Evolutionary conservation across 2,888 invertebrate species (phyloP).

Genomic region (Criorhina ranunculi): DNA sequence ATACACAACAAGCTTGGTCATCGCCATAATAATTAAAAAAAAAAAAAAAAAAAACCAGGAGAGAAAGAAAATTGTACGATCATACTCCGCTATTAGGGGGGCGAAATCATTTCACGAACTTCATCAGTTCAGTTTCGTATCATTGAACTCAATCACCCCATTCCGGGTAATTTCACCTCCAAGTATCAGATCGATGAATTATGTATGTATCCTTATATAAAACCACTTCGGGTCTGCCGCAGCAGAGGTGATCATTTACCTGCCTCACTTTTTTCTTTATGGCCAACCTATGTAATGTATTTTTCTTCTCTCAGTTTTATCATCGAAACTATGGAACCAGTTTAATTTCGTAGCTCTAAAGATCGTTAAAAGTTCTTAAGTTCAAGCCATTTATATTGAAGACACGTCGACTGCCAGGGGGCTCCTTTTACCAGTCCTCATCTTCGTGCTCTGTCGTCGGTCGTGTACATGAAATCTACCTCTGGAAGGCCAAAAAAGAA

Average conservation of each 20-base stretch:
- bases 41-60: background rate
- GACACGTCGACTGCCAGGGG: constrained; percentile 75
- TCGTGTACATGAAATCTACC: constrained; percentile 64
- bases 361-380: constrained; percentile 77
- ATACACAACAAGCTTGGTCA: constrained; percentile 7
- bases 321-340: constrained; percentile 74
- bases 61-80: constrained; percentile 1
- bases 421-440: constrained; percentile 71
- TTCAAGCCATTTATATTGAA: constrained; percentile 76
- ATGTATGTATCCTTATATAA: constrained; percentile 65
- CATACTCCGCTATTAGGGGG: constrained; percentile 34
- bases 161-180: constrained; percentile 72
- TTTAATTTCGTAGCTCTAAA: constrained; percentile 75
- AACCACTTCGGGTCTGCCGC: constrained; percentile 35
- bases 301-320: constrained; percentile 73
- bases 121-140: constrained; percentile 58
- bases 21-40: constrained; percentile 7
- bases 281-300: constrained; percentile 70
- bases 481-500: constrained; percentile 70
- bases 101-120: constrained; percentile 65
- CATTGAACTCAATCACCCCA: constrained; percentile 74
- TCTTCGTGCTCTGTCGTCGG: constrained; percentile 62
- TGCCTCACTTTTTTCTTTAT: constrained; percentile 71
- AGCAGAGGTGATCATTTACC: constrained; percentile 68
- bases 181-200: constrained; percentile 75